These are phyloP conservation scores for Callospermophilus lateralis DNA, from an alignment of 2,113 vertebrate genomes.

Conservation along the genomic window DNA sequence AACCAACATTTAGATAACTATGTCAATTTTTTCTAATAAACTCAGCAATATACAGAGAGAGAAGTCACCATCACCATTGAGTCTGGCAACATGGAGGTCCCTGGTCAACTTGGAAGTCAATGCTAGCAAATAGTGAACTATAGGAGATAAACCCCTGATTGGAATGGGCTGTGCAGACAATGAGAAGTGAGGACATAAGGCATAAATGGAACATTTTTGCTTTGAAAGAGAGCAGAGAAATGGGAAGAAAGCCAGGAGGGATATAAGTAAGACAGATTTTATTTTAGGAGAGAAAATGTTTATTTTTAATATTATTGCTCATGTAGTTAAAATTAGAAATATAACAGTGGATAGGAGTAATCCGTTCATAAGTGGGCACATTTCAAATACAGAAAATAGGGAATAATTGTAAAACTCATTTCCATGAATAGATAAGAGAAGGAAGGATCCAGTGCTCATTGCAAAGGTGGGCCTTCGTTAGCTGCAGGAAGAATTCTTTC, in stretches of 20 bases:
- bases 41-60: background rate
- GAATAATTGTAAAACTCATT: background rate
- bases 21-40: background rate
- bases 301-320: background rate
- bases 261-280: background rate
- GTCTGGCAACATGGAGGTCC: background rate
- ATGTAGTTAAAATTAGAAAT: background rate
- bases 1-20: background rate
- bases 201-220: background rate
- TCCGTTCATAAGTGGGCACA: background rate
- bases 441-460: background rate
- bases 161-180: background rate
- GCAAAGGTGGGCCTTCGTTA: background rate
- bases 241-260: background rate
- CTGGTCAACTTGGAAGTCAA: background rate
- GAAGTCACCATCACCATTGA: background rate
- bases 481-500: background rate
- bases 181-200: background rate
- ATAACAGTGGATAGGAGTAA: background rate
- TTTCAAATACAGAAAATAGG: background rate
- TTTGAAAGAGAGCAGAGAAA: background rate
- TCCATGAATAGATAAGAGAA: background rate
- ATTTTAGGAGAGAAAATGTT: conserved; percentile 21
- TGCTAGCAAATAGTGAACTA: background rate
- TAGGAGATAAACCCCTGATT: background rate